Base-by-base conservation (phyloP, 2,888 invertebrate genomes). In the Cheilosia impressa region DNA sequence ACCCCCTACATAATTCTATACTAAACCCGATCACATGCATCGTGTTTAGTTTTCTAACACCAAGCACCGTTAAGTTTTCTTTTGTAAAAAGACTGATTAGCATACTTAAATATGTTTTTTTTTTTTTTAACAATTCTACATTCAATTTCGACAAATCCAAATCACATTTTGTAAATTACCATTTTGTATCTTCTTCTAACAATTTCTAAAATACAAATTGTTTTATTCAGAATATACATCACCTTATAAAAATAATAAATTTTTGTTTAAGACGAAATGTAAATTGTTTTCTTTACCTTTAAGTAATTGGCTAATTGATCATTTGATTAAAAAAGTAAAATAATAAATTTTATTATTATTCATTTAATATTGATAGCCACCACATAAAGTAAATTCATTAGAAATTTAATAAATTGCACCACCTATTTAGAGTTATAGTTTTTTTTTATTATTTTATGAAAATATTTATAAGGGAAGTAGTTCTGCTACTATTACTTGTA, bases 21-120 rank as follows among this genome's bases (percentile, higher is more conserved):
- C 22, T 43, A 34, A 69, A 15, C 27, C 38, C n/a, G 45, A 52
- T 60, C 27, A 45, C 22, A 22, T 43, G 6, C 38, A 52, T 41
- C 41, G 60, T 58, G 17, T 43, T 38, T 2, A 47, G 15, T 43
- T 58, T 63, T 63, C 17, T 43, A 4, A 52, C 24, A 15, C 22
- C 47, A 47, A 55, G 62, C 62, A 78, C 71, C 45, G 38, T 65
- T 79, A 13, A 65, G 45, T 71, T 81, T 62, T 80, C 58, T 76
- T 85, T 72, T 80, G 62, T 85, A 72, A 85, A 80, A 85, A 85
- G 81, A 85, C 80, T 84, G 84, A 84, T 80, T 79, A 84, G 69
- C 73, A 71, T 79, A 84, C 60, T 76, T 62, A 45, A 73, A 50
- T n/a, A 72, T 73, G 5, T 63, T 75, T 38, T 43, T 22, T 34